Evolutionary conservation across 2,113 vertebrate species (phyloP).

Genomic region (human): DNA sequence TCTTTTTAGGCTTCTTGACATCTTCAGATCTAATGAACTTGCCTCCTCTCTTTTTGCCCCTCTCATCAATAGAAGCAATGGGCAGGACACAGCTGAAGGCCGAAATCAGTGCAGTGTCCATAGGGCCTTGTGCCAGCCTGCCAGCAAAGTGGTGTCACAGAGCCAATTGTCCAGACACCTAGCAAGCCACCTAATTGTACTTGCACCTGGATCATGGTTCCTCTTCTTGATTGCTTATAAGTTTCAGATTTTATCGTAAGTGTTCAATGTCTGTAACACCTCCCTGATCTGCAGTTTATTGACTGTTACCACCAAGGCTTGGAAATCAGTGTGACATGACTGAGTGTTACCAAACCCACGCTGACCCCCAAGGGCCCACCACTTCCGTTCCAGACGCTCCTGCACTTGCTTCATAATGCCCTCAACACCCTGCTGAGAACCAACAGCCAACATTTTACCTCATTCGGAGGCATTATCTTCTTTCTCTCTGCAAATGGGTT

Average conservation of each 20-base stretch:
- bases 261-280: neutral
- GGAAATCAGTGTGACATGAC: neutral
- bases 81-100: neutral
- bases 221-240: neutral
- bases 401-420: accelerated
- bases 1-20: neutral
- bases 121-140: neutral
- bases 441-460: accelerated
- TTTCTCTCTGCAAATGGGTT: neutral
- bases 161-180: neutral
- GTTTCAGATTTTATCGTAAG: neutral
- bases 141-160: neutral
- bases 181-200: too few relatives aligned
- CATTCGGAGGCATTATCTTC: accelerated
- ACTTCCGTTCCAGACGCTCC: accelerated
- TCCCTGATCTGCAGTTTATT: neutral
- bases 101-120: accelerated
- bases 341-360: accelerated
- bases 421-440: neutral
- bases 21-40: neutral
- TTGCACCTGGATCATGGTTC: neutral
- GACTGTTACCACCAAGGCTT: neutral
- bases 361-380: neutral
- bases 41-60: neutral
- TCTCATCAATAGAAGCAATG: accelerated